Evolutionary conservation across 2,113 vertebrate genomes (phyloP).

Genomic region (Siniperca knerii): DNA sequence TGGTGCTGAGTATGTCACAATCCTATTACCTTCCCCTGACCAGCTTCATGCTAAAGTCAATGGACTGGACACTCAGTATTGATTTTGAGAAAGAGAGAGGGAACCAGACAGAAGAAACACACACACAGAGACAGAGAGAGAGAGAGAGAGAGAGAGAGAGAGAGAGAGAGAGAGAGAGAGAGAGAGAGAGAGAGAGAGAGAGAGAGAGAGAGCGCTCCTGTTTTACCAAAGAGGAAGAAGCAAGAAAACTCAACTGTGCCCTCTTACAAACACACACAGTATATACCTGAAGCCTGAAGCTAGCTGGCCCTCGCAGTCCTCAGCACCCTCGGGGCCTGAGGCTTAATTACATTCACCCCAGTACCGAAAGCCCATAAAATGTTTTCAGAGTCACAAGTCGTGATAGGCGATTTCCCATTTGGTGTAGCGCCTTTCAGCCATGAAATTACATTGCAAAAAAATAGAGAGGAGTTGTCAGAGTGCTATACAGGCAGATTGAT

Average conservation of each 20-base stretch:
- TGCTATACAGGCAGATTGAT: slow-evolving; percentile 20
- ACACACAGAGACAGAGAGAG: background rate
- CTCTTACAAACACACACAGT: background rate
- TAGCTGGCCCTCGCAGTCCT: background rate
- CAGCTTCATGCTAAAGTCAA: slow-evolving; percentile 55
- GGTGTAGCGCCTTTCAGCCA: slow-evolving; percentile 68
- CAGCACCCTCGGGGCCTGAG: background rate
- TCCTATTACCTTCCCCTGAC: slow-evolving; percentile 58
- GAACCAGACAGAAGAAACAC: background rate
- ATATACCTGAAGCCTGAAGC: slow-evolving; percentile 8
- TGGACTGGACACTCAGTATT: slow-evolving; percentile 48
- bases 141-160: no score
- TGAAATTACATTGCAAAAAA: slow-evolving; percentile 78
- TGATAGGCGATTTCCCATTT: slow-evolving; percentile 35
- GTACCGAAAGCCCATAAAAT: slow-evolving; percentile 56
- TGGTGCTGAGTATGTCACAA: slow-evolving; percentile 47
- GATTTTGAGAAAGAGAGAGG: slow-evolving; percentile 25
- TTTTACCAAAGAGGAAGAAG: slow-evolving; percentile 28
- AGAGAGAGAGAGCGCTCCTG: slow-evolving; percentile 27
- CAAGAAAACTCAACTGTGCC: background rate
- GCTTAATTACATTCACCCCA: slow-evolving; percentile 59
- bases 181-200: background rate
- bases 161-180: no score
- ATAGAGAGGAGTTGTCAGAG: slow-evolving; percentile 52
- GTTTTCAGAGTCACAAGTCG: slow-evolving; percentile 44